phyloP scores from a whole-genome alignment of 2,113 vertebrate species.

The Pardalotus punctatus region DNA sequence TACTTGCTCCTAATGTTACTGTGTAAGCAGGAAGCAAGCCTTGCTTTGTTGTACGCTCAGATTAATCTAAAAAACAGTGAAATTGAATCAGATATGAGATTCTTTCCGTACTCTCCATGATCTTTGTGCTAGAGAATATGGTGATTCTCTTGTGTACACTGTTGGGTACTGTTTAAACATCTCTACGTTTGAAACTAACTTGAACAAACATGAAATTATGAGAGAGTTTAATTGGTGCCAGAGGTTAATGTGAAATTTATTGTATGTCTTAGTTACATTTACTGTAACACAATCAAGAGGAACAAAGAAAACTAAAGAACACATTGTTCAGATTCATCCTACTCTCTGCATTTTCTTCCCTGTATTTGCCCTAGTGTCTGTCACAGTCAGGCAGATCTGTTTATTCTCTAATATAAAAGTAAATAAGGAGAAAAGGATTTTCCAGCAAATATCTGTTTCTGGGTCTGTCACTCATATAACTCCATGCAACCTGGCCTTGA shows the following conservation, averaged over 20 bases:
- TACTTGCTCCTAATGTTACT: background rate
- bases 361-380: background rate
- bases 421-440: background rate
- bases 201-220: background rate
- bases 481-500: background rate
- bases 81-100: background rate
- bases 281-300: background rate
- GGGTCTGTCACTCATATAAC: background rate
- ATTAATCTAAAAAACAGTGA: background rate
- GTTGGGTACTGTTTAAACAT: background rate
- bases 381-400: background rate
- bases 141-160: background rate
- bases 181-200: background rate
- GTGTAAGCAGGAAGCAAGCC: background rate
- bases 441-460: background rate
- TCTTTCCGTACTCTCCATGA: background rate
- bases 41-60: background rate
- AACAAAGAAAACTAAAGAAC: background rate
- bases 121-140: background rate
- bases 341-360: background rate
- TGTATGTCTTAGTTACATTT: background rate
- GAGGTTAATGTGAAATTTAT: slow-evolving; percentile 1
- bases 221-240: background rate
- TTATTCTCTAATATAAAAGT: background rate
- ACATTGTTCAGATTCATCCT: background rate